These are phyloP conservation scores for Rhea pennata DNA, from an alignment of 2,113 vertebrate species.

Conservation along the genomic window DNA sequence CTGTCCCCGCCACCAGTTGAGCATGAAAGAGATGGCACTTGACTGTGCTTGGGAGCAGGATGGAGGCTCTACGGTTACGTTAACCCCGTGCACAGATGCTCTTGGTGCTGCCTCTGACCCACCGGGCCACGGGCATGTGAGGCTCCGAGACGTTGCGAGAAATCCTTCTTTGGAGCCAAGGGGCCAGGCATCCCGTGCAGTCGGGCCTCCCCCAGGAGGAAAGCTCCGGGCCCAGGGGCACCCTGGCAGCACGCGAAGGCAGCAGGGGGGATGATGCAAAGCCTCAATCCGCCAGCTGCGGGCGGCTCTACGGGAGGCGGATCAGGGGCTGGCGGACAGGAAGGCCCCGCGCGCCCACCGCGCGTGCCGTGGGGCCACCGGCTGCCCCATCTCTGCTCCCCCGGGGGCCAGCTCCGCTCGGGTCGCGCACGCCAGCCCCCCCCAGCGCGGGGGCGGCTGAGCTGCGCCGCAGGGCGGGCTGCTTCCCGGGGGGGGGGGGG, in stretches of 20 bases:
- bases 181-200: background rate
- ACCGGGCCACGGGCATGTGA: background rate
- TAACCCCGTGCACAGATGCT: background rate
- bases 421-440: too few relatives aligned
- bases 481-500: too few relatives aligned
- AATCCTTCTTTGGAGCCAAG: background rate
- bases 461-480: too few relatives aligned
- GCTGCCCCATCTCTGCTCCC: too few relatives aligned
- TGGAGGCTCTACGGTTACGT: fast-evolving
- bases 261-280: background rate
- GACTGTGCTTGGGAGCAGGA: background rate
- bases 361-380: too few relatives aligned
- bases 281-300: background rate
- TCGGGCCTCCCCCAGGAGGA: background rate
- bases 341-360: too few relatives aligned
- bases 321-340: fast-evolving
- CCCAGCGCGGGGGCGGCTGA: too few relatives aligned
- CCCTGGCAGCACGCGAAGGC: background rate
- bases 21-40: fast-evolving
- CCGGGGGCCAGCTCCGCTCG: too few relatives aligned
- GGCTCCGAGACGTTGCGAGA: too few relatives aligned
- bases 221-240: background rate
- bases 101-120: background rate
- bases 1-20: background rate
- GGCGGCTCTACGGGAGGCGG: background rate